Percentiles rank a stretch among this genome's conserved stretches.
Evolutionary conservation across 2,888 invertebrate species (phyloP).

Genomic region (Adela reaumurella): DNA sequence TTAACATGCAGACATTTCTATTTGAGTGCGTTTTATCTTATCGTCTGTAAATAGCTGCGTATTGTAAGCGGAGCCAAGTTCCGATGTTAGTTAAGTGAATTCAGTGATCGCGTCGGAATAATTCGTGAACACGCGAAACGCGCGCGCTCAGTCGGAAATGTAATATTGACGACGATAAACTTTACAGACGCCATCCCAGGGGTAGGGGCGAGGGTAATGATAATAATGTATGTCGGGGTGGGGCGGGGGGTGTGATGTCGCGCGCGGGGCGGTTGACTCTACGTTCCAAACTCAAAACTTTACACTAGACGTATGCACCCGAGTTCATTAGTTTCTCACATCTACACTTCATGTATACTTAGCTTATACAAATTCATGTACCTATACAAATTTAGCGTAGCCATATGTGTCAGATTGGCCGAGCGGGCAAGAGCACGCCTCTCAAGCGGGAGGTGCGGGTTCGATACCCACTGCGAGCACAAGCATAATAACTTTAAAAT

Average conservation of each 20-base stretch:
- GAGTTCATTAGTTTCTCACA: neutral
- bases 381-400: no score
- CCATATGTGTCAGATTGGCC: no score
- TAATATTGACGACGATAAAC: constrained; percentile 18
- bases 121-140: constrained; percentile 1
- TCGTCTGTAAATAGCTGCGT: neutral
- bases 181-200: constrained; percentile 12
- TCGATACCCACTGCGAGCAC: no score
- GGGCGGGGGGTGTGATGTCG: neutral
- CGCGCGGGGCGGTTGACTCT: no score
- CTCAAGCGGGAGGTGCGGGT: no score
- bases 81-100: neutral
- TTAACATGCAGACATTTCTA: neutral
- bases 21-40: neutral
- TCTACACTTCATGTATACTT: no score
- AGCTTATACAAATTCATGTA: no score
- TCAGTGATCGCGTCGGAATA: neutral
- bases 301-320: neutral
- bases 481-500: no score
- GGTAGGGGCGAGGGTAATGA: no score
- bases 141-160: constrained; percentile 21
- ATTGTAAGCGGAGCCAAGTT: neutral
- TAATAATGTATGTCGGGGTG: no score
- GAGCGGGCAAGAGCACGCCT: no score
- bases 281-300: neutral